Evolutionary conservation across 2,888 invertebrate species (phyloP), one percentile per base, ranked within the genome.

Genomic region (Andrena minutula): DNA sequence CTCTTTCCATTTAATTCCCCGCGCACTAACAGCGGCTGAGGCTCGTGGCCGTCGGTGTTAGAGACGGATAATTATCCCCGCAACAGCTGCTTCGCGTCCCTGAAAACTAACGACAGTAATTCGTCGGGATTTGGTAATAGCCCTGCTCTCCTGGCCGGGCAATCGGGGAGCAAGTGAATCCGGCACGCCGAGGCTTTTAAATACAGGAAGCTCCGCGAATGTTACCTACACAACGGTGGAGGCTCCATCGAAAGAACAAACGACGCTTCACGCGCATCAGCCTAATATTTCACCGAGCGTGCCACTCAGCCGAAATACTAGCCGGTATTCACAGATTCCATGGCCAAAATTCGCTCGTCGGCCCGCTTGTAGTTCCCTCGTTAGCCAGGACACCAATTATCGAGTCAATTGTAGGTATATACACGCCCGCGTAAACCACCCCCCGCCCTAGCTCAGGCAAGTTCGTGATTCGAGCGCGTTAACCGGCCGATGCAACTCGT

Each of bases 401-500:
- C 56, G 20, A 47, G 72, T 72, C 64, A 23, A 49, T 72, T 28
- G 58, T 35, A 23, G 8, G n/a, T 12, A 51, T 20, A 73, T 26
- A 16, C 41, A 41, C 41, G 41, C 4, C 23, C 30, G 35, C 23
- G 20, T 61, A 65, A 30, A 41, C 56, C 10, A 53, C 4, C 56
- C 41, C 41, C 26, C 5, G 10, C 41, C 20, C 8, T 2, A 12
- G 20, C n/a, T 47, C 20, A 0, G 41, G 7, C 30, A 16, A 68
- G 68, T 80, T 72, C 76, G 66, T 80, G 71, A 68, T 68, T 66
- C 63, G 56, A 61, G n/a, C 66, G 28, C 56, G 66, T 76, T 72
- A 47, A 16, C 41, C 56, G 47, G 32, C 0, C 28, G 30, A 20
- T 35, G 79, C 60, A 76, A 72, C 79, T 76, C 56, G 76, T 76